A percentile compares a stretch with the other conserved stretches of the same genome.
phyloP scores from a whole-genome alignment of 2,888 invertebrate species.

The Leptogaster cylindrica region DNA sequence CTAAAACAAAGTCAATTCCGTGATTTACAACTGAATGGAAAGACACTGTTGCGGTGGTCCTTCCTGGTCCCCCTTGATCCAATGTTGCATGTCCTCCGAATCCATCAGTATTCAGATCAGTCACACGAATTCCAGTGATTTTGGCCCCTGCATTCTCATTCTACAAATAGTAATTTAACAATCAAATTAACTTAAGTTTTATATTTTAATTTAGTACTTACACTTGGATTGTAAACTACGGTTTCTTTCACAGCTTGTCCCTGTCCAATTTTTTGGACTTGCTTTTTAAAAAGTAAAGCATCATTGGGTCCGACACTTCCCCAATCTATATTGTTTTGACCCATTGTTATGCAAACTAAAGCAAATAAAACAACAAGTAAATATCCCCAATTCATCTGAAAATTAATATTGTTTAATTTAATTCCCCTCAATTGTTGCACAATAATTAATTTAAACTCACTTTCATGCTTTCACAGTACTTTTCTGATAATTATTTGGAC shows the following conservation, averaged over 20 bases:
- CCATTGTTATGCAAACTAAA: too few relatives aligned
- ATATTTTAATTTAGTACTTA: conserved; percentile 6
- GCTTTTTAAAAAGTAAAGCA: conserved; percentile 7
- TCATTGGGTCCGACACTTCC: conserved; percentile 33
- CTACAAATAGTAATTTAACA: background rate
- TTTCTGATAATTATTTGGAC: too few relatives aligned
- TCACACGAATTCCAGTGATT: conserved; percentile 59
- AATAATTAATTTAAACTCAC: too few relatives aligned
- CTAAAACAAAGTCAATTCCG: conserved; percentile 61
- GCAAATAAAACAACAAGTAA: background rate
- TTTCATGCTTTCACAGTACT: background rate
- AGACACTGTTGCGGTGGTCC: conserved; percentile 55
- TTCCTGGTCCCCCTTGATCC: conserved; percentile 59
- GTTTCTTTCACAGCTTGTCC: conserved; percentile 52
- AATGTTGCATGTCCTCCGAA: conserved; percentile 61
- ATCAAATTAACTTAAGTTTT: background rate
- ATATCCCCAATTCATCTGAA: conserved; percentile 15
- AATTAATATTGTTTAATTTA: background rate
- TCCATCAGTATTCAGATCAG: conserved; percentile 61
- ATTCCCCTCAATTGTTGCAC: too few relatives aligned
- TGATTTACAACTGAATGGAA: conserved; percentile 62
- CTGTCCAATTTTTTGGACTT: conserved; percentile 51
- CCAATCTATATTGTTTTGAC: conserved; percentile 40
- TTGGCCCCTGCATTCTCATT: conserved; percentile 50
- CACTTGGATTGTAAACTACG: conserved; percentile 44